Percentiles rank a stretch among this genome's conserved stretches.
phyloP scores from a whole-genome alignment of 2,113 vertebrate species.

The Podocnemis expansa region DNA sequence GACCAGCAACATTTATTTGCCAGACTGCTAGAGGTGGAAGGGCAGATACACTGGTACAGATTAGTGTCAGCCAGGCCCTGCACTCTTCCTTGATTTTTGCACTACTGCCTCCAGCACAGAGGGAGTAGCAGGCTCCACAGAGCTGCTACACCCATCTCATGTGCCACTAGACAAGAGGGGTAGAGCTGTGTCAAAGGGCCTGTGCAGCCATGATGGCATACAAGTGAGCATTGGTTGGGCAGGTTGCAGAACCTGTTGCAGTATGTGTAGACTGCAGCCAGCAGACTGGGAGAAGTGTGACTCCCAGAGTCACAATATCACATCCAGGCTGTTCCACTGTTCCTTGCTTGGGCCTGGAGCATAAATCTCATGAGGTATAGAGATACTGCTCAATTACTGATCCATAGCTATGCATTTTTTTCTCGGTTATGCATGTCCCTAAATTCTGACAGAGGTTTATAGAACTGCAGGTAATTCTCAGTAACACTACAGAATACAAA shows the following conservation, averaged over 20 bases:
- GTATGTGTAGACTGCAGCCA: background rate
- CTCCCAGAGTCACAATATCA: background rate
- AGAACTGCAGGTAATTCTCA: background rate
- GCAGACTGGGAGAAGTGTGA: fast-evolving
- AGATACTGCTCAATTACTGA: background rate
- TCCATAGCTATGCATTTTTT: background rate
- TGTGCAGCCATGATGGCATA: background rate
- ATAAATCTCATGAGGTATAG: fast-evolving
- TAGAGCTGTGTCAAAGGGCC: background rate
- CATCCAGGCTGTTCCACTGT: background rate
- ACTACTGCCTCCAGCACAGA: background rate
- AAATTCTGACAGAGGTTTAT: background rate
- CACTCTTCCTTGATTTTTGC: background rate
- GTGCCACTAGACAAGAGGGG: background rate
- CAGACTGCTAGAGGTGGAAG: background rate
- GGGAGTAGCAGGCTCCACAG: background rate
- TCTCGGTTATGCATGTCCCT: fast-evolving
- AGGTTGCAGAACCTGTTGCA: background rate
- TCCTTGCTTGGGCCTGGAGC: background rate
- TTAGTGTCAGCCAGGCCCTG: background rate
- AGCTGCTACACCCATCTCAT: background rate
- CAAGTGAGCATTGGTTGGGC: background rate
- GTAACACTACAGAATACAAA: background rate
- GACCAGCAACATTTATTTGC: background rate
- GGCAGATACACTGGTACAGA: background rate